A percentile compares a stretch with the other conserved stretches of the same genome.
Conservation (phyloP, 2,888 invertebrate genomes). For the Linhomoeus sp. region DNA sequence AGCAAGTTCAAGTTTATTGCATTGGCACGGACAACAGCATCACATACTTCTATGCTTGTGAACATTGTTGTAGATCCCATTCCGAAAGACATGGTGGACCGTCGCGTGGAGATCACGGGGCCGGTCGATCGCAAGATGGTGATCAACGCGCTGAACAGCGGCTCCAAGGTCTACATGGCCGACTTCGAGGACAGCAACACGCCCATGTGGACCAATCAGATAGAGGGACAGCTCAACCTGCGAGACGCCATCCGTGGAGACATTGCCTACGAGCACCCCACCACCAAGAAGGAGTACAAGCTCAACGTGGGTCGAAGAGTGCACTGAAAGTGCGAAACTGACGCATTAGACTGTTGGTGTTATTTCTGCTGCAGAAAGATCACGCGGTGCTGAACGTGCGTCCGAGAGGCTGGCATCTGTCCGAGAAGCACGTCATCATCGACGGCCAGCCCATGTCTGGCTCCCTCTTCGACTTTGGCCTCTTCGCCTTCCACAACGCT, state of each 20-base stretch:
- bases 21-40: too few relatives aligned
- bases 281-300: conserved; percentile 22
- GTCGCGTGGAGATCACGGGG: conserved; percentile 34
- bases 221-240: conserved; percentile 43
- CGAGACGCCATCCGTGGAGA: conserved; percentile 37
- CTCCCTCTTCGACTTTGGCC: conserved; percentile 47
- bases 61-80: neutral
- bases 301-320: conserved; percentile 7
- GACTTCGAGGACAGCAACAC: conserved; percentile 44
- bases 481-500: conserved; percentile 46
- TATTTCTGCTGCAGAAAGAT: conserved; percentile 14
- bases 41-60: too few relatives aligned
- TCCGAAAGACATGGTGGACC: conserved; percentile 12
- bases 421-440: conserved; percentile 35
- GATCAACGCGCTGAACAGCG: conserved; percentile 44
- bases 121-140: conserved; percentile 40
- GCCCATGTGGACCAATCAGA: conserved; percentile 49
- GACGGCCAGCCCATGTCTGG: conserved; percentile 36
- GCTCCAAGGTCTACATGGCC: conserved; percentile 27
- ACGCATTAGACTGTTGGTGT: conserved; percentile 36
- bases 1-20: too few relatives aligned
- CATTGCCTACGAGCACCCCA: conserved; percentile 23
- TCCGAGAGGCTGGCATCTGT: conserved; percentile 53
- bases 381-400: conserved; percentile 45
- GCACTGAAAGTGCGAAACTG: conserved; percentile 20